Conservation (phyloP, 1,140 invertebrate genomes). For the Proales similis region DNA sequence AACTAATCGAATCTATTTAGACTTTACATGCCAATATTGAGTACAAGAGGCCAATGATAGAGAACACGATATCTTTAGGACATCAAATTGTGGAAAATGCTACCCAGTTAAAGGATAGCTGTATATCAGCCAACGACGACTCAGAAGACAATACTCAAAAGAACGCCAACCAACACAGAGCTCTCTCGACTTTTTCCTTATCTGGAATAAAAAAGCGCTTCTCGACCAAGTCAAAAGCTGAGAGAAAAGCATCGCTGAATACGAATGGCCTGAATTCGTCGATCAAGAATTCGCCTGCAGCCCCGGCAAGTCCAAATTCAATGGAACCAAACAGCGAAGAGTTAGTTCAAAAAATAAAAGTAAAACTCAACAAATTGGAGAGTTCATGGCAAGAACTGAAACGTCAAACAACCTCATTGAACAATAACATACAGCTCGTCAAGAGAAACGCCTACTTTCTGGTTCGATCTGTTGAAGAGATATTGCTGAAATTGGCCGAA, state of each 20-base stretch:
- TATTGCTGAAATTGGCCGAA: constrained; percentile 17
- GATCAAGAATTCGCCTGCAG: too few relatives aligned
- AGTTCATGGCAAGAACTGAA: constrained; percentile 7
- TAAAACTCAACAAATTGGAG: constrained; percentile 9
- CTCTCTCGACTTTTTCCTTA: too few relatives aligned
- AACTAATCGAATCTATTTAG: not conserved
- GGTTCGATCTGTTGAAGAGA: constrained; percentile 17
- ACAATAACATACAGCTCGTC: constrained; percentile 9
- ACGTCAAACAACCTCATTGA: not conserved
- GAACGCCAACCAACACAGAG: too few relatives aligned
- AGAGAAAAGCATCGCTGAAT: too few relatives aligned
- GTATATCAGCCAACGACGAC: not conserved
- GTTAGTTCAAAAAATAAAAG: not conserved
- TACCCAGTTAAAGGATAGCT: not conserved
- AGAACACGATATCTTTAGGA: not conserved
- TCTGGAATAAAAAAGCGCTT: too few relatives aligned
- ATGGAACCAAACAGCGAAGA: too few relatives aligned
- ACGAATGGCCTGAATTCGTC: too few relatives aligned
- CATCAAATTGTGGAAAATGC: not conserved
- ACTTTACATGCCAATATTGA: constrained; percentile 24
- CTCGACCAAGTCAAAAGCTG: too few relatives aligned
- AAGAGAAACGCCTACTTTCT: not conserved
- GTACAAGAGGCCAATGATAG: constrained; percentile 21
- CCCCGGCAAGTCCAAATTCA: too few relatives aligned
- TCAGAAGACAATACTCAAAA: not conserved